phyloP scores from a whole-genome alignment of 2,888 invertebrate species.

The Epinotia demarniana region DNA sequence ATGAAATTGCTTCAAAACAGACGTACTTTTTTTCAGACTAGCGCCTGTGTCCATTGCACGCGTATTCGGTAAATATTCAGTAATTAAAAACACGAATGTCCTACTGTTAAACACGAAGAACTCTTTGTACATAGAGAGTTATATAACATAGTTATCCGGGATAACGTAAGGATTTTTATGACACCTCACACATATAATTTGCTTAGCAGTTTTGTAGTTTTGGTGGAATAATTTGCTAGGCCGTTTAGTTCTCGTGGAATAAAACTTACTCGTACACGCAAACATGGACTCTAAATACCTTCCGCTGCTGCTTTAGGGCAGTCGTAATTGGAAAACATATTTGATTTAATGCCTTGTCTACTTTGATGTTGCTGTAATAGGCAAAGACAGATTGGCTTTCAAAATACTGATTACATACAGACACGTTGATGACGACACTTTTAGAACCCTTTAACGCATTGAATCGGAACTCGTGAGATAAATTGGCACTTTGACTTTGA shows the following conservation, averaged over 20 bases:
- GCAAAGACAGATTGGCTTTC: not conserved
- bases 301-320: not conserved
- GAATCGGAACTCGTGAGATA: not conserved
- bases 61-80: not conserved
- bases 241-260: not conserved
- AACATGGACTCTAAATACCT: not conserved
- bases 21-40: slow-evolving; percentile 11
- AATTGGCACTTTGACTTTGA: not conserved
- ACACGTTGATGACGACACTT: not conserved
- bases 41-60: slow-evolving; percentile 8
- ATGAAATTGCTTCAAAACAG: slow-evolving; percentile 39
- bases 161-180: no score
- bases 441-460: not conserved
- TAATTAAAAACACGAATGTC: not conserved
- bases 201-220: no score
- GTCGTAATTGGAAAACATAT: not conserved
- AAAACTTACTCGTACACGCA: not conserved
- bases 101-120: no score
- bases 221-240: not conserved
- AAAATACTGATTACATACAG: slow-evolving; percentile 4
- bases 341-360: not conserved
- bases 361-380: not conserved
- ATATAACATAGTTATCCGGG: no score
- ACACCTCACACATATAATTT: no score
- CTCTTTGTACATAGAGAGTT: no score